Evolutionary conservation across 2,113 vertebrate species (phyloP).

Genomic region (Salvator merianae): DNA sequence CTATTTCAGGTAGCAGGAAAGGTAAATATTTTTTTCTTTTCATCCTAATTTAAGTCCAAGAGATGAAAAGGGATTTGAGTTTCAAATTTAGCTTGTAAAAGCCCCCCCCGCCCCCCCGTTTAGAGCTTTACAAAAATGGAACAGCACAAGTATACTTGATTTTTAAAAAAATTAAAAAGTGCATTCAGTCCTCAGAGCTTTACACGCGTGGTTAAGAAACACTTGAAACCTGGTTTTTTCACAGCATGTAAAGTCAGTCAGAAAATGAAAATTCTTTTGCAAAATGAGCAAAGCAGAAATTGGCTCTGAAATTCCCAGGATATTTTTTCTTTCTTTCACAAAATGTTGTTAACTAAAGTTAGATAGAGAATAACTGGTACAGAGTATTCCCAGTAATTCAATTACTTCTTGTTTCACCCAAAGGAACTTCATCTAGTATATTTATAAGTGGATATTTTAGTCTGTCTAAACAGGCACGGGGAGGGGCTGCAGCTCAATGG

Average conservation of each 20-base stretch:
- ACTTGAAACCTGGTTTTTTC: background rate
- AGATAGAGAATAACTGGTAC: background rate
- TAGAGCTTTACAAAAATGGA: background rate
- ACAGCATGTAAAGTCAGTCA: conserved; percentile 14
- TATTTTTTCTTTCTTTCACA: conserved; percentile 2
- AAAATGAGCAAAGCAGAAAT: conserved; percentile 8
- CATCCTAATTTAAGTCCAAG: conserved; percentile 24
- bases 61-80: conserved; percentile 6
- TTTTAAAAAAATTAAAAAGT: background rate
- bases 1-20: background rate
- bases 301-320: conserved; percentile 9
- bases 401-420: background rate
- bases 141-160: conserved; percentile 5
- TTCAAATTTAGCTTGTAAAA: background rate
- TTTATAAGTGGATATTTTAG: background rate
- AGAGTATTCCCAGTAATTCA: background rate
- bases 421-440: background rate
- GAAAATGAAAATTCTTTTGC: conserved; percentile 22
- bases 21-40: background rate
- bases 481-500: no score
- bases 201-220: background rate
- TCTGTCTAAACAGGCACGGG: no score
- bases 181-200: background rate
- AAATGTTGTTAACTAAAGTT: background rate
- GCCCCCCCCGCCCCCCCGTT: background rate